Evolutionary conservation across 2,113 vertebrate species (phyloP).

Genomic region (Myxocyprinus asiaticus): DNA sequence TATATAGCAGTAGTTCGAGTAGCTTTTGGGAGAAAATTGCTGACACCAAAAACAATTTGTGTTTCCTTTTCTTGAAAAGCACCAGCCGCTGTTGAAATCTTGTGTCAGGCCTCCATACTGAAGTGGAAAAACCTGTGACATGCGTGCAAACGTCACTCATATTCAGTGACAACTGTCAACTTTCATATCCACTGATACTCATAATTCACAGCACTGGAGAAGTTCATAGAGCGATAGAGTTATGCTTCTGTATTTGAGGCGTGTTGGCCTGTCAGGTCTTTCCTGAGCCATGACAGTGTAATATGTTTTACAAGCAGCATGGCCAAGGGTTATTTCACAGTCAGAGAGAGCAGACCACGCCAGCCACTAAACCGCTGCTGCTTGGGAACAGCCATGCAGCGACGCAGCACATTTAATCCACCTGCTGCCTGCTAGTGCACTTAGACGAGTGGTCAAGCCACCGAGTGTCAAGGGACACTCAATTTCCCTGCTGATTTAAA

Average conservation of each 20-base stretch:
- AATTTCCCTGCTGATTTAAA: too few species aligned
- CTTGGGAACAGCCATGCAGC: conserved; percentile 2
- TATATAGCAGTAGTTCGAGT: too few species aligned
- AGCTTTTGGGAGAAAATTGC: too few species aligned
- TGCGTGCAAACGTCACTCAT: conserved; percentile 4
- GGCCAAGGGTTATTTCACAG: conserved; percentile 42
- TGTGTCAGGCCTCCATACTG: background rate
- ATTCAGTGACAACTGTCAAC: conserved; percentile 36
- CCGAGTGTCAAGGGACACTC: background rate
- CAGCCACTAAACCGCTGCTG: conserved; percentile 17
- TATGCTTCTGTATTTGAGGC: conserved; percentile 27
- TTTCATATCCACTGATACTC: conserved; percentile 25
- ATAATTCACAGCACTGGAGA: background rate
- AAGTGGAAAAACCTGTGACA: background rate
- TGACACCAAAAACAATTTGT: too few species aligned
- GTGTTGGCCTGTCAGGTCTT: conserved; percentile 47
- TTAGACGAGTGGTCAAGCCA: background rate
- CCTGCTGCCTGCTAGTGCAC: background rate
- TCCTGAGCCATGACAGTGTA: conserved; percentile 41
- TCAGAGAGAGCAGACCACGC: conserved; percentile 26
- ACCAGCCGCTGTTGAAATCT: background rate
- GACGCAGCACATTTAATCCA: conserved; percentile 21
- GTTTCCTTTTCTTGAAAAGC: too few species aligned
- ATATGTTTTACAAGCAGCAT: conserved; percentile 47
- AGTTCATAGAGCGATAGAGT: conserved; percentile 16